Base-by-base conservation (phyloP, 2,113 vertebrate genomes). In the Camelus dromedarius region DNA sequence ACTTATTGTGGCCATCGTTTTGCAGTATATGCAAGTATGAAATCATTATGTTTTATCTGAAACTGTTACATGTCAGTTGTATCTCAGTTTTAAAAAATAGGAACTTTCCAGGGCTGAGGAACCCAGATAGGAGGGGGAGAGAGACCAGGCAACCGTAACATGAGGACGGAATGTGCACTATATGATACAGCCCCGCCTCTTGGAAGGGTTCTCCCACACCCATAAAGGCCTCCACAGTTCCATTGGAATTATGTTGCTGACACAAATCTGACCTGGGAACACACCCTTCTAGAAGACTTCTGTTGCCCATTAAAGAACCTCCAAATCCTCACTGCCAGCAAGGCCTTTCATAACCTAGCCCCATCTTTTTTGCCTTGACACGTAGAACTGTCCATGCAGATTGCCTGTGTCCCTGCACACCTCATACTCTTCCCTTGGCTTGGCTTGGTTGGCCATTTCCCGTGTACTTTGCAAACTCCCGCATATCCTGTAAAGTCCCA, bases 141-240 rank as follows among this genome's bases (percentile, higher is more conserved):
- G 54, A 56, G 32, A 76, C 18, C 12, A 38, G 56, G 66, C 12
- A 19, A 67, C 13, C 46, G 5, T 60, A 30, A 28, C 2, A 1
- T 5, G 24, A 70, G 19, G 30, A 11, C 24, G 5, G 18, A 4
- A 30, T 30, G 5, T 62, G 32, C 13, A 4, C 0, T 20, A 2
- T n/a, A 6, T 28, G 11, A 7, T 20, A 26, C 8, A 26, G 1
- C 10, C 26, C 11, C 7, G 56, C 20, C 30, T 42, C 38, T 42
- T 4, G 38, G 38, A 42, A 42, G 38, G 38, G 38, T 42, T 30
- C 42, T 46, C 3, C 80, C 83, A 15, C 82, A 16, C 60, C 22
- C 58, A 42, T 26, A 46, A 42, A 72, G 32, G 20, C 32, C 18
- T 20, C 48, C 56, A 38, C 32, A 15, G 26, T 52, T n/a, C 19